Conservation (phyloP, 2,888 invertebrate genomes). For the Drosophila subsilvestris region DNA sequence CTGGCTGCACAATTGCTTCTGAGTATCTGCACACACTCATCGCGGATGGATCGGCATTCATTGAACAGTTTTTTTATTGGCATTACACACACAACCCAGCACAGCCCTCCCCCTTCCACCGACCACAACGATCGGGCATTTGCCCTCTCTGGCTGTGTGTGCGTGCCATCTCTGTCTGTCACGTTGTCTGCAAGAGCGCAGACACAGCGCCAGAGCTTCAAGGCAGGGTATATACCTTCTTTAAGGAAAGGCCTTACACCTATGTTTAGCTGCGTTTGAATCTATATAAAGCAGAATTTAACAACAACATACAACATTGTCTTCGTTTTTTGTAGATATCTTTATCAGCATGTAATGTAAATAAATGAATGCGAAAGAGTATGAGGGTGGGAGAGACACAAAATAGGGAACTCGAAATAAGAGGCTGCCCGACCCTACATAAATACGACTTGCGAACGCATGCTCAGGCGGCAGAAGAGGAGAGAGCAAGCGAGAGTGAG, state of each 20-base stretch:
- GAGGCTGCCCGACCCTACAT: not conserved
- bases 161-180: constrained; percentile 25
- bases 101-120: not conserved
- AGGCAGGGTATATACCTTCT: not conserved
- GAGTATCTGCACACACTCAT: constrained; percentile 27
- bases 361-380: too few species aligned
- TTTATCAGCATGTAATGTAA: too few species aligned
- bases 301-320: not conserved
- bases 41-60: constrained; percentile 56
- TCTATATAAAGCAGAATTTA: not conserved
- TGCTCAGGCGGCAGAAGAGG: constrained; percentile 12
- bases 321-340: not conserved
- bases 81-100: not conserved
- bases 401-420: too few species aligned
- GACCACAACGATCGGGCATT: constrained; percentile 20
- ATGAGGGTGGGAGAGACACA: too few species aligned
- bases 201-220: not conserved
- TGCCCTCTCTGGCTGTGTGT: not conserved
- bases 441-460: constrained; percentile 2
- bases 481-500: constrained; percentile 9
- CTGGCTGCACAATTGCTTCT: not conserved
- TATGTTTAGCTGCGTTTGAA: not conserved
- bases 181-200: constrained; percentile 19
- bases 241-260: not conserved
- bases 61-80: constrained; percentile 12